Evolutionary conservation across 2,797 vertebrate species (phyloP), one percentile per base, ranked within the genome.

Genomic region (Manis pentadactyla): DNA sequence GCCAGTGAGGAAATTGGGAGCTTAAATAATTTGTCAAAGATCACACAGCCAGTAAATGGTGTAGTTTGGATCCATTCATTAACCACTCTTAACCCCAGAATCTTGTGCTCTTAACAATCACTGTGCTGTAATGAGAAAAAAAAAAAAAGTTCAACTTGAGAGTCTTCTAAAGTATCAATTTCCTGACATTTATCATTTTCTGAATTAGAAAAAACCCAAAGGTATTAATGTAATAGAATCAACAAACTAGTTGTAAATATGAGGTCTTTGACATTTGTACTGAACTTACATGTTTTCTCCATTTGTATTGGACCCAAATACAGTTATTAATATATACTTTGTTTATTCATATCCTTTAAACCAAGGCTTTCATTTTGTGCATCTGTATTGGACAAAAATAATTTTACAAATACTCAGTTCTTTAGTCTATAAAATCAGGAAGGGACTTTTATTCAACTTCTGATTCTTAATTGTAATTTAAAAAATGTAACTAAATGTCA

Each of bases 131-230:
- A 63, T 85, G 59, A 21, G 7, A 49, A 53, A 53, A 51, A 42
- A 34, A 31, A 68, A 49, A 51, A 49, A 74, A 31, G 10, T 49
- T 18, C 53, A 2, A 71, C 18, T 95, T 59, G 42, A 85, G 27
- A 82, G 89, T 95, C n/a, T 89, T 13, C 2, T 61, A 78, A 68
- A 10, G 23, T 84, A 31, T 68, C 31, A 64, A 46, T 92, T 95
- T 83, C 49, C n/a, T 68, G 55, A 49, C 90, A 57, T 23, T 94
- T 90, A 87, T 42, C 42, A 42, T 95, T 83, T 90, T 89, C 69
- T 83, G 31, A 89, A 57, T 64, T 86, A 59, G 29, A 77, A 89
- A 61, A 89, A 90, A 61, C 5, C 23, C 25, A 73, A 86, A 82
- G 31, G 4, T 87, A 42, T 57, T 88, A 7, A 53, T 81, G 18